Percentiles rank a stretch among this genome's conserved stretches.
phyloP scores from a whole-genome alignment of 2,888 invertebrate genomes.

The Xanthia togata region DNA sequence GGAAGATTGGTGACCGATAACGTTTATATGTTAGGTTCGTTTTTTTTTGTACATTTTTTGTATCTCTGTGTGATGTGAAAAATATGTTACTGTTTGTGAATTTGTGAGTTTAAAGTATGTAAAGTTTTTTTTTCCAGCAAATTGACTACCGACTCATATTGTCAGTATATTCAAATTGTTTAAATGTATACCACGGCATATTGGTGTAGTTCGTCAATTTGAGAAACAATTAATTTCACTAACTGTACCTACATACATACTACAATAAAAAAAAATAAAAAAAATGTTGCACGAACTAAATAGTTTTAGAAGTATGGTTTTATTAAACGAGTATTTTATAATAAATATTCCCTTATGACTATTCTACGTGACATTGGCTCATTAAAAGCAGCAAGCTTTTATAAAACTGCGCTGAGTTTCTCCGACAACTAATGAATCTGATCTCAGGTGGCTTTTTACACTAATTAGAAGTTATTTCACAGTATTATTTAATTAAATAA shows the following conservation, averaged over 20 bases:
- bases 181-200: no score
- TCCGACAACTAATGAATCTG: conserved; percentile 12
- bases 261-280: background rate
- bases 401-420: conserved; percentile 11
- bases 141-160: no score
- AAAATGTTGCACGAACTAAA: background rate
- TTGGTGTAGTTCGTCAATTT: no score
- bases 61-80: background rate
- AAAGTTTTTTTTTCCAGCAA: no score
- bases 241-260: no score
- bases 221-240: no score
- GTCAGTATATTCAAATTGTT: no score
- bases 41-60: background rate
- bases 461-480: conserved; percentile 33
- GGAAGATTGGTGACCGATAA: background rate
- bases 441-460: conserved; percentile 42
- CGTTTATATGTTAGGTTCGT: no score
- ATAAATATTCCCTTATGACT: background rate
- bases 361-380: background rate
- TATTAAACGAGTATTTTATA: background rate
- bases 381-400: background rate
- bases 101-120: no score
- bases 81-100: background rate
- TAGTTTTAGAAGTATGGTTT: background rate
- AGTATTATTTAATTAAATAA: conserved; percentile 11